phyloP scores from a whole-genome alignment of 2,113 vertebrate species.

The western clawed frog (Xenopus tropicalis) region UCB_Xtro_10.0 CM004450.2:97750001-97750500 shows the following conservation, averaged over 20 bases:
- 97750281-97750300: conserved; percentile 8
- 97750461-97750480: conserved; percentile 5
- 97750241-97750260: conserved; percentile 18
- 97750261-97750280: conserved; percentile 6
- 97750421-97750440: conserved; percentile 19
- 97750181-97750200: conserved; percentile 27
- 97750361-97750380: conserved; percentile 36
- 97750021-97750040: too few species aligned
- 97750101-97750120: too few species aligned
- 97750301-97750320: conserved; percentile 22
- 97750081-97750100: not conserved
- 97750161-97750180: not conserved
- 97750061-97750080: conserved; percentile 22
- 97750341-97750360: conserved; percentile 29
- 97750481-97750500: not conserved
- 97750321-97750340: conserved; percentile 7
- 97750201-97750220: conserved; percentile 1
- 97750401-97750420: conserved; percentile 25
- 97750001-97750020: too few species aligned
- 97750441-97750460: conserved; percentile 18
- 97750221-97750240: conserved; percentile 6
- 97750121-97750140: not conserved
- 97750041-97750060: not conserved
- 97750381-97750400: conserved; percentile 26
- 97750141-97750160: conserved; percentile 2